Base-by-base conservation (phyloP, 2,888 invertebrate species). In the Gastracanthus pulcherrimus region DNA sequence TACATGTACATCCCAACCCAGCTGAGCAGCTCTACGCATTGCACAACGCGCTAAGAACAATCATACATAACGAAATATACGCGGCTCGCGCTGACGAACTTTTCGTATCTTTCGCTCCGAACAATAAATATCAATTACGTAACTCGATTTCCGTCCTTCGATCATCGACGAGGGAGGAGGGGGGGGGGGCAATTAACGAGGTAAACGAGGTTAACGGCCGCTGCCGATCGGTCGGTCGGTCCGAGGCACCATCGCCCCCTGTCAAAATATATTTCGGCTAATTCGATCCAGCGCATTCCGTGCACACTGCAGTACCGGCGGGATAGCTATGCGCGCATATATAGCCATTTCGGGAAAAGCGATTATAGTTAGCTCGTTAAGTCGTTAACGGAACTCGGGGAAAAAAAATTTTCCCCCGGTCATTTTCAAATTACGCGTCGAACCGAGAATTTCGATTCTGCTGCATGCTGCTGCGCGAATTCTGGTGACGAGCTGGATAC, bases 81-180 rank as follows among this genome's bases (percentile, higher is more conserved):
- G 9, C 45, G 45, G 45, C n/a, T 13, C 45, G 13, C 45, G n/a
- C 45, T 45, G 3, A n/a, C n/a, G 13, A n/a, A n/a, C n/a, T n/a
- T 45, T 45, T 13, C n/a, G 3, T 1, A n/a, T 45, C 13, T 16
- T n/a, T n/a, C 45, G 45, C 16, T 23, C n/a, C 62, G 29, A 23
- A 70, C 69, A 51, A 64, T 74, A 71, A 81, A 66, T 72, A 69
- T 80, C 51, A 80, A 80, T 75, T 75, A 51, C 72, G 23, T 66
- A 72, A 81, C 36, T 76, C 71, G 58, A 81, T 81, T 80, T 71
- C 66, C 71, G 70, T 48, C 31, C 38, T 19, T 48, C 70, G 64
- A 69, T 51, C 75, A 41, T 58, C 67, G 71, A 11, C 9, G 26
- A 7, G 58, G 4, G 13, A 3, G 5, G 11, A n/a, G 2, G 9